Percentiles rank a stretch among this genome's conserved stretches.
Evolutionary conservation across 2,888 invertebrate species (phyloP).

Genomic region (Sicus ferrugineus): DNA sequence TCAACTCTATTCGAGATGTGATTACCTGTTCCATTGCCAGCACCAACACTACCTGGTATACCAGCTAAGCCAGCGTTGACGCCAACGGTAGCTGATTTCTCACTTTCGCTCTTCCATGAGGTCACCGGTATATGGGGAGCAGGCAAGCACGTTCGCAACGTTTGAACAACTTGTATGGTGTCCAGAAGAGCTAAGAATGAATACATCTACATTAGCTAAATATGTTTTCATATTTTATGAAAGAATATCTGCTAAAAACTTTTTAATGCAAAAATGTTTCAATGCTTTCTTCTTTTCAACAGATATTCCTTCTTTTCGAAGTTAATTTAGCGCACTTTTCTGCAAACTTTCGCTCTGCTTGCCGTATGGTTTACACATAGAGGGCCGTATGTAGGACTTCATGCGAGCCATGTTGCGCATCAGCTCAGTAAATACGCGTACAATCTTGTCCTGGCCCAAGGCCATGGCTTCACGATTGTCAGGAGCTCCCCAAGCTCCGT

Average conservation of each 20-base stretch:
- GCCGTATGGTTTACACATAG: slow-evolving; percentile 91
- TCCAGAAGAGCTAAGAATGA: slow-evolving; percentile 75
- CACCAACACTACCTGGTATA: slow-evolving; percentile 30
- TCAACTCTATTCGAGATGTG: slow-evolving; percentile 43
- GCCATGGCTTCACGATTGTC: slow-evolving; percentile 60
- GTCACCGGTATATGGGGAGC: slow-evolving; percentile 89
- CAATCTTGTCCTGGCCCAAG: slow-evolving; percentile 84
- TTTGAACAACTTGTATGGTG: slow-evolving; percentile 86
- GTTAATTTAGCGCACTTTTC: slow-evolving; percentile 72
- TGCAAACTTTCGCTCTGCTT: slow-evolving; percentile 89
- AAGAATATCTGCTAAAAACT: not conserved
- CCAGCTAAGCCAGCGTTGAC: slow-evolving; percentile 32
- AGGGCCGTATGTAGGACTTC: slow-evolving; percentile 86
- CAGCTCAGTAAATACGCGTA: slow-evolving; percentile 83
- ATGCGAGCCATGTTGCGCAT: slow-evolving; percentile 89
- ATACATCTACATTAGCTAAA: not conserved
- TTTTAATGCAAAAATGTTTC: not conserved
- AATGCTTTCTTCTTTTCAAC: not conserved
- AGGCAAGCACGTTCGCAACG: slow-evolving; percentile 82
- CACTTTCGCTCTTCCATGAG: slow-evolving; percentile 85
- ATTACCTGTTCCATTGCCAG: slow-evolving; percentile 37
- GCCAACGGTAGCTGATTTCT: slow-evolving; percentile 45
- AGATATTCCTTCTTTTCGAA: not conserved
- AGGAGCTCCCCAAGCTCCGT: slow-evolving; percentile 70
- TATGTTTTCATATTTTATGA: not conserved